These are phyloP conservation scores for Leucoraja ocellata DNA, from an alignment of 2,797 vertebrate species.

Conservation along the genomic window DNA sequence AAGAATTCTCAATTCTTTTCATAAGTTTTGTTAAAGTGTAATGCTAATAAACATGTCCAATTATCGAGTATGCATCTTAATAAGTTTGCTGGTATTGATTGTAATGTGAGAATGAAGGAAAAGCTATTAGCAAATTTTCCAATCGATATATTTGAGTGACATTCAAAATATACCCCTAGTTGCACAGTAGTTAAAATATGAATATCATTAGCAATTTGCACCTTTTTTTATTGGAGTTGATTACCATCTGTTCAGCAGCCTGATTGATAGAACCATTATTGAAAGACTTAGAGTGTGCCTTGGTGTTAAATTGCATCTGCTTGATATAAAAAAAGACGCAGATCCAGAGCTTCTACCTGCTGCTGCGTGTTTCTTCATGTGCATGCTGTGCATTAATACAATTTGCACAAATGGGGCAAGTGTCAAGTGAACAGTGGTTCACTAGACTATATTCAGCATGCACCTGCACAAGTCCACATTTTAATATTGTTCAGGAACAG, in stretches of 20 bases:
- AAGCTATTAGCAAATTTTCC: neutral
- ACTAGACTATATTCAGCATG: too few relatives aligned
- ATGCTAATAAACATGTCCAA: neutral
- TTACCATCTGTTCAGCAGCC: neutral
- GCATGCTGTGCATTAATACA: too few relatives aligned
- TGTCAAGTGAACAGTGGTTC: too few relatives aligned
- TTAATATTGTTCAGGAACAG: too few relatives aligned
- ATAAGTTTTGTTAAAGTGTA: neutral
- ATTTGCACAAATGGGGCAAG: too few relatives aligned
- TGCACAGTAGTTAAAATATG: neutral
- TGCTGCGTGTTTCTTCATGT: too few relatives aligned
- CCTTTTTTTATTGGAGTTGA: neutral
- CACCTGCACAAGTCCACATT: too few relatives aligned
- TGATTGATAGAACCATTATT: constrained; percentile 18
- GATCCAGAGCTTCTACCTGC: too few relatives aligned
- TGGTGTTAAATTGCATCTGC: constrained; percentile 4
- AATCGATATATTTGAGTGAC: neutral
- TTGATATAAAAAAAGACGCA: neutral
- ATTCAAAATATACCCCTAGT: neutral
- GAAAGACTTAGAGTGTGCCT: neutral
- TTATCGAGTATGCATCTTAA: neutral
- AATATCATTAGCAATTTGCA: neutral
- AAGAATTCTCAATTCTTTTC: neutral
- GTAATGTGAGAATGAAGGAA: neutral
- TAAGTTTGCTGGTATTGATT: neutral